These are phyloP conservation scores for Pampusana beccarii DNA, from an alignment of 2,113 vertebrate species.

Conservation along the genomic window DNA sequence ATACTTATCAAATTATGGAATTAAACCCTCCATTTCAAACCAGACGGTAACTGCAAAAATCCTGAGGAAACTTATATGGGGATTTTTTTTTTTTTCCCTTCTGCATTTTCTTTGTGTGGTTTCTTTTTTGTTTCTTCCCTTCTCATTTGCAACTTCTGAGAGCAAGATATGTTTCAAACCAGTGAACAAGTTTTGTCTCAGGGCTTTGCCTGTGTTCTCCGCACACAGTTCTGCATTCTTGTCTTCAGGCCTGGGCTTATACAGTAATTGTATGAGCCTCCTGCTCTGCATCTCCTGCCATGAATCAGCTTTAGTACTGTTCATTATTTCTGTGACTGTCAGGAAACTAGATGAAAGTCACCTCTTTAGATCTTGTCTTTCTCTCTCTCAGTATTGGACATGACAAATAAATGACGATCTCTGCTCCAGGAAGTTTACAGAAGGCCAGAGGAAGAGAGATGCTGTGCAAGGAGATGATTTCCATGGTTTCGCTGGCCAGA, in stretches of 20 bases:
- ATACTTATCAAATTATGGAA: not conserved
- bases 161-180: not conserved
- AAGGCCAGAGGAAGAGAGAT: not conserved
- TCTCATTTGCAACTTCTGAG: not conserved
- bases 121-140: not conserved
- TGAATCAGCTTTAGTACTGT: constrained; percentile 12
- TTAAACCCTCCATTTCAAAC: constrained; percentile 22
- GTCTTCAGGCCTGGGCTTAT: not conserved
- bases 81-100: not conserved
- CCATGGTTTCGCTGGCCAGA: not conserved
- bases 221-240: not conserved
- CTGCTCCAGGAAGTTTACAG: not conserved
- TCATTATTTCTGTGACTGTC: constrained; percentile 11
- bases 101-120: not conserved
- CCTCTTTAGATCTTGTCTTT: constrained; percentile 4
- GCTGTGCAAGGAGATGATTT: not conserved
- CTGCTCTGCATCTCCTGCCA: constrained; percentile 4
- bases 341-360: not conserved
- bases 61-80: not conserved
- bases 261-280: not conserved
- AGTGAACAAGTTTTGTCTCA: not conserved
- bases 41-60: not conserved
- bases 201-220: not conserved
- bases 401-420: not conserved
- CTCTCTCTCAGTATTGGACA: not conserved